Evolutionary conservation across 2,113 vertebrate genomes (phyloP).

Genomic region (Pangasianodon gigas): DNA sequence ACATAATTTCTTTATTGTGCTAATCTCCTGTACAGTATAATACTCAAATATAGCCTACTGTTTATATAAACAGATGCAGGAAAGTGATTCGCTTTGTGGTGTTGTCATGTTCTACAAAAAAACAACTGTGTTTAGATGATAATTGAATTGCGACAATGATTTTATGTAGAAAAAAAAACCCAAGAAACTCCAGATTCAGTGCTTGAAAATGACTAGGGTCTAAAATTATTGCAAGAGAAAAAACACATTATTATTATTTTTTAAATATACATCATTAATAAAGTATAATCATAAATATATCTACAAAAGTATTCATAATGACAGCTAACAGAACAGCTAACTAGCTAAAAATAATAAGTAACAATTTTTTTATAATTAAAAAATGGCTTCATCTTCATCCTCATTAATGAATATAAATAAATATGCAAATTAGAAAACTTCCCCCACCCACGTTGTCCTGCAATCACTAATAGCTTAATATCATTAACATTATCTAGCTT

Average conservation of each 20-base stretch:
- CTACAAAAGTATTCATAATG: neutral
- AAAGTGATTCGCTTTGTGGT: neutral
- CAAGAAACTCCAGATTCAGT: neutral
- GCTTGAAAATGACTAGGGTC: neutral
- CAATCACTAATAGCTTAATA: neutral
- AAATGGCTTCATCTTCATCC: neutral
- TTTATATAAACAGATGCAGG: neutral
- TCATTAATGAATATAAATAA: neutral
- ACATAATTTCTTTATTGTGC: neutral
- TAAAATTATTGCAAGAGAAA: neutral
- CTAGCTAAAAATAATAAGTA: neutral
- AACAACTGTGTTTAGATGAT: neutral
- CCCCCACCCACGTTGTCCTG: neutral
- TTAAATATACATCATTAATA: neutral
- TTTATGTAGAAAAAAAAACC: neutral
- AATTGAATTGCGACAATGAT: neutral
- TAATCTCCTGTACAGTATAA: neutral
- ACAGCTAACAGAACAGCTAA: neutral
- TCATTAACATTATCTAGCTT: neutral
- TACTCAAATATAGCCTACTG: too few species aligned
- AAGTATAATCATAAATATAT: neutral
- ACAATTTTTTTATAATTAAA: neutral
- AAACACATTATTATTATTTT: too few species aligned
- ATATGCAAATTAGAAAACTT: neutral
- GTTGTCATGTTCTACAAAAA: neutral